Conservation (phyloP, 2,888 invertebrate species). For the Stenurella melanura region DNA sequence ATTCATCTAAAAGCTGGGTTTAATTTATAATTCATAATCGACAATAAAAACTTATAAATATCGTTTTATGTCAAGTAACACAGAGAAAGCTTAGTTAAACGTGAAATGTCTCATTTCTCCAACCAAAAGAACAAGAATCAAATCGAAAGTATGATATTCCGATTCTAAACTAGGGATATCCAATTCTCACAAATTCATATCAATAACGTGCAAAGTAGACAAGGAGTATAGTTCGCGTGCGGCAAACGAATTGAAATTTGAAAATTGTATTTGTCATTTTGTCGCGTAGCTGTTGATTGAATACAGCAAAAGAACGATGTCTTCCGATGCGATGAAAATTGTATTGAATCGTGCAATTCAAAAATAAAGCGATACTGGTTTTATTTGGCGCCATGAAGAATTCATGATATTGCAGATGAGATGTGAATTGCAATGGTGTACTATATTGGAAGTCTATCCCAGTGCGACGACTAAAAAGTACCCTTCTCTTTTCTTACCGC, state of each 20-base stretch:
- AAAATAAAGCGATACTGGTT: conserved; percentile 64
- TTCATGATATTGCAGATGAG: conserved; percentile 70
- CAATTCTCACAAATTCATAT: conserved; percentile 21
- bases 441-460: conserved; percentile 63
- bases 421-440: conserved; percentile 68
- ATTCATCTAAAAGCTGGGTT: too few species aligned
- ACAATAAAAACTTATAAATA: too few species aligned
- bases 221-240: not conserved
- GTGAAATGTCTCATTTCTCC: not conserved
- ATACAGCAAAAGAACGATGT: conserved; percentile 13
- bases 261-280: conserved; percentile 30
- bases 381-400: conserved; percentile 67
- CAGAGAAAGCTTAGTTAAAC: not conserved
- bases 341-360: conserved; percentile 60
- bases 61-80: too few species aligned
- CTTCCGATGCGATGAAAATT: conserved; percentile 15
- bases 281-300: conserved; percentile 27
- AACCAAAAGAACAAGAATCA: not conserved
- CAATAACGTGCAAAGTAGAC: conserved; percentile 8
- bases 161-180: not conserved
- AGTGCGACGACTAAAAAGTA: conserved; percentile 54
- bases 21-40: too few species aligned
- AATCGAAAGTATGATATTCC: conserved; percentile 2
- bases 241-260: conserved; percentile 20
- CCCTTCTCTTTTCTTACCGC: conserved; percentile 9